Percentiles rank a stretch among this genome's conserved stretches.
phyloP scores from a whole-genome alignment of 2,797 vertebrate genomes.

The Phyllotis vaccarum region DNA sequence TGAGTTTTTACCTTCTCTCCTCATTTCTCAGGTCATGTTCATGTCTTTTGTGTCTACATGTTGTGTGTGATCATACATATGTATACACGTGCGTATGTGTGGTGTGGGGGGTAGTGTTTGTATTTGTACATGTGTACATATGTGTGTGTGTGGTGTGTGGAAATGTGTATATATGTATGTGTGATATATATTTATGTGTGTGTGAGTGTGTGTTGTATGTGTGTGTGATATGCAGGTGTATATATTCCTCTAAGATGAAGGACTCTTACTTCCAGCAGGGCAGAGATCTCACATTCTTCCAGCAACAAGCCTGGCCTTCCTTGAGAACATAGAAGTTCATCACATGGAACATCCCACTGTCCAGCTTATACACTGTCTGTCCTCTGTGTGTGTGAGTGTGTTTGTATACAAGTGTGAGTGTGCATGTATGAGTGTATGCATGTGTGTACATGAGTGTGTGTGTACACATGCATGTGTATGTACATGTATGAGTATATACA shows the following conservation, averaged over 20 bases:
- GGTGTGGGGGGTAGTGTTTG: neutral
- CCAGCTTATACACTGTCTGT: slow-evolving; percentile 38
- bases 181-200: too few relatives aligned
- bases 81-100: neutral
- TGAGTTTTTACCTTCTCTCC: slow-evolving; percentile 44
- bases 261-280: slow-evolving; percentile 18
- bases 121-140: neutral
- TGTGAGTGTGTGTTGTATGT: too few relatives aligned
- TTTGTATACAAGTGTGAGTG: too few relatives aligned
- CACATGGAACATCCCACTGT: neutral
- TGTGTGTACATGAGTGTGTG: neutral
- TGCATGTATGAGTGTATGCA: too few relatives aligned
- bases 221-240: neutral
- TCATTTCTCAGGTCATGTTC: slow-evolving; percentile 37
- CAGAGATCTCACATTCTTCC: neutral
- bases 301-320: neutral
- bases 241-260: slow-evolving; percentile 26
- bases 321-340: neutral
- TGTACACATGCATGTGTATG: neutral
- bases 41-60: neutral
- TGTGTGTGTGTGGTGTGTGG: neutral
- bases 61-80: neutral
- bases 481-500: neutral
- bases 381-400: neutral
- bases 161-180: neutral